Conservation (phyloP, 2,113 vertebrate species). For the Meles meles region DNA sequence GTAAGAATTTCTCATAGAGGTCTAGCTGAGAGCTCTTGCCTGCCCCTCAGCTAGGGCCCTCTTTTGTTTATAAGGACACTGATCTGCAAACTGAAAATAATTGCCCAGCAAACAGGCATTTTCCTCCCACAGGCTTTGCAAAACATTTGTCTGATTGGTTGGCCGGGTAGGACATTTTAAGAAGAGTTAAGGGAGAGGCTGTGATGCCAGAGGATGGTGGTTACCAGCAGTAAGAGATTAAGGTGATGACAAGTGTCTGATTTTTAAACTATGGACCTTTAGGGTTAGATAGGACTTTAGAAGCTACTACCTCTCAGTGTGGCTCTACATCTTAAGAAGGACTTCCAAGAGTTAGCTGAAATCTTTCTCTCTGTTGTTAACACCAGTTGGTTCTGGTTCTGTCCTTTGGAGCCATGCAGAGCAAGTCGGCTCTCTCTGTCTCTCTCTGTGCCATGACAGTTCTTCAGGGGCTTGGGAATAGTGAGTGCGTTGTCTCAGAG, state of each 20-base stretch:
- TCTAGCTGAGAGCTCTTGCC: conserved; percentile 36
- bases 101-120: conserved; percentile 47
- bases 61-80: conserved; percentile 58
- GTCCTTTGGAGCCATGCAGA: background rate
- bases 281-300: background rate
- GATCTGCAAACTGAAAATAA: conserved; percentile 70
- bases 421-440: background rate
- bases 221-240: background rate
- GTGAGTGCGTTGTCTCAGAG: background rate
- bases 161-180: background rate
- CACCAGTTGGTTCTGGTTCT: background rate
- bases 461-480: conserved; percentile 10
- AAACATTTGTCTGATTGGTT: conserved; percentile 33
- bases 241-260: conserved; percentile 29
- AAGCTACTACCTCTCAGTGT: background rate
- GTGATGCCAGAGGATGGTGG: background rate
- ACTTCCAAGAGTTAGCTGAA: background rate
- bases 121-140: conserved; percentile 27
- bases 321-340: background rate
- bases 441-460: background rate
- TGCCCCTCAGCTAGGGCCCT: background rate
- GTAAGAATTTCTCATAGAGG: conserved; percentile 31
- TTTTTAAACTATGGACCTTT: background rate
- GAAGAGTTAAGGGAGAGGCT: conserved; percentile 7
- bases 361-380: background rate